Base-by-base conservation (phyloP, 1,140 invertebrate genomes). In the Eurosta solidaginis region DNA sequence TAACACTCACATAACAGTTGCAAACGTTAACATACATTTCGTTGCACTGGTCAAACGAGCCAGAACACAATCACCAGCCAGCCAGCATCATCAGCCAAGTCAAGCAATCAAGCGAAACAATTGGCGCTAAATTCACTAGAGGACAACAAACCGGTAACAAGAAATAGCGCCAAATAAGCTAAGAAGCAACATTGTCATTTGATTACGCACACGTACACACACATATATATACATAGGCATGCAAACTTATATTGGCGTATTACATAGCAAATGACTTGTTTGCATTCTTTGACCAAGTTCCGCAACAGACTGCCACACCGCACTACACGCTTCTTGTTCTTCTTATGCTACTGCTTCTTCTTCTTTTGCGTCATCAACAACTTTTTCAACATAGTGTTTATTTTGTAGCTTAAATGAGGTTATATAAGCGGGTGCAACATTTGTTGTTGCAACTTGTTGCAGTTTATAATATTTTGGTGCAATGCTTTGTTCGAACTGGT, bases 391-490 rank as follows among this genome's bases (percentile, higher is more conserved):
- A n/a, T 68, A 20, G 6, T 40, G 33, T 40, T 68, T 40, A 40
- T 36, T 68, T 68, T 68, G n/a, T 68, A 68, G 33, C 33, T 20
- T 68, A 10, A 68, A 68, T 68, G 36, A 14, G 59, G 36, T 68
- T 68, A 68, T 68, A 68, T 68, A 68, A 68, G 59, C 36, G 1
- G n/a, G n/a, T n/a, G n/a, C n/a, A n/a, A n/a, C n/a, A n/a, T n/a
- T 68, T 68, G 36, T 42, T 68, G n/a, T 22, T 40, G 36, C 36
- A 36, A 22, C n/a, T 42, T 36, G 59, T 40, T 68, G 59, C 59
- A 36, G 10, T 12, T 22, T 20, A 0, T 0, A 63, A 9, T 1
- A n/a, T n/a, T 17, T 52, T 52, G n/a, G 20, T 1, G 29, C 17
- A 20, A 63, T 3, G 12, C n/a, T 29, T 3, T 14, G 3, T 20